These are phyloP conservation scores for Drosophila paranaensis DNA, from an alignment of 2,888 invertebrate genomes.

Conservation along the genomic window DNA sequence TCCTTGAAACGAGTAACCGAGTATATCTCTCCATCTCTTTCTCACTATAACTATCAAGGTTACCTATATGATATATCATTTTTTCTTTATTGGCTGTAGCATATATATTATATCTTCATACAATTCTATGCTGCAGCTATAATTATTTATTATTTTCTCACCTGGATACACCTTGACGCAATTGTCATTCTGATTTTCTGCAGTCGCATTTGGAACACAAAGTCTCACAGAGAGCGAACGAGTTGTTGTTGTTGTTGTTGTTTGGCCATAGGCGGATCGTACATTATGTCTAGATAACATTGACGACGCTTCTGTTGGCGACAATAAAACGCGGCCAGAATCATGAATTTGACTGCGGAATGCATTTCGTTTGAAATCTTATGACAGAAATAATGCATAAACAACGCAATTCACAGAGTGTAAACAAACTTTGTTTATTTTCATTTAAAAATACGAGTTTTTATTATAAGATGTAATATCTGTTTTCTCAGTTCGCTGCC, in stretches of 20 bases:
- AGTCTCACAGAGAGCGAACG: not conserved
- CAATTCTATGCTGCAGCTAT: not conserved
- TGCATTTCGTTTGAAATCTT: constrained; percentile 20
- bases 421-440: constrained; percentile 38
- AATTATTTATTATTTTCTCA: constrained; percentile 17
- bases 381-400: constrained; percentile 8
- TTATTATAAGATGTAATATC: constrained; percentile 4
- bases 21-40: too few species aligned
- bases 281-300: constrained; percentile 20
- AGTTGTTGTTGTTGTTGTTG: constrained; percentile 16
- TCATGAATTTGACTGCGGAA: constrained; percentile 29
- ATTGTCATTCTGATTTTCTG: constrained; percentile 19
- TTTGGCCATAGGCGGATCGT: constrained; percentile 22
- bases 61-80: not conserved
- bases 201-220: constrained; percentile 1
- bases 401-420: constrained; percentile 22
- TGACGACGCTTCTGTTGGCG: constrained; percentile 16
- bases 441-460: constrained; percentile 2
- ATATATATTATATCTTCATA: not conserved
- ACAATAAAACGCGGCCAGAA: constrained; percentile 27
- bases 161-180: constrained; percentile 27
- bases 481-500: constrained; percentile 9
- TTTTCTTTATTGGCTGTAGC: not conserved
- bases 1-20: too few species aligned
- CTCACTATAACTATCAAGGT: not conserved